Evolutionary conservation across 2,888 invertebrate species (phyloP).

Genomic region (Galeruca laticollis): DNA sequence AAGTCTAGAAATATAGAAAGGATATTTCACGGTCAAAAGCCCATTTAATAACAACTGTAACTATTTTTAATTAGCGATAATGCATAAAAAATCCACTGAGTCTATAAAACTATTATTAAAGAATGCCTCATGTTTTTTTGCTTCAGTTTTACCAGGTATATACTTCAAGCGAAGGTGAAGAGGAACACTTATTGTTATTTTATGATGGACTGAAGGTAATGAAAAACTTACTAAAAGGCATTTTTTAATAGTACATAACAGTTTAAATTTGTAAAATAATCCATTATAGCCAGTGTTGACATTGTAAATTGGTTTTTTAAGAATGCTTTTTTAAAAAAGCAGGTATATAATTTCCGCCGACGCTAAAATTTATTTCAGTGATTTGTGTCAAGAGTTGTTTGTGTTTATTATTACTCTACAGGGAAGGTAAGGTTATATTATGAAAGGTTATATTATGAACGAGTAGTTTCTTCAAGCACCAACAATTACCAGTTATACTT

Average conservation of each 20-base stretch:
- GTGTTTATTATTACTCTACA: not conserved
- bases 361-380: not conserved
- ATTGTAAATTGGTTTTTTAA: not conserved
- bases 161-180: not conserved
- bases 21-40: too few relatives aligned
- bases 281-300: not conserved
- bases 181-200: not conserved
- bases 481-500: not conserved
- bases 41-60: too few relatives aligned
- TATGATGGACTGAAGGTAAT: too few relatives aligned
- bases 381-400: constrained; percentile 4
- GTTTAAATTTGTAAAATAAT: not conserved
- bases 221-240: too few relatives aligned
- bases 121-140: too few relatives aligned
- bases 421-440: not conserved
- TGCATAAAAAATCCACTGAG: too few relatives aligned
- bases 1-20: too few relatives aligned
- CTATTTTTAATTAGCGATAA: too few relatives aligned
- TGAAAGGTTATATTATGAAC: not conserved
- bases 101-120: too few relatives aligned
- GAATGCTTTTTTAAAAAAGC: not conserved
- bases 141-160: too few relatives aligned
- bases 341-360: constrained; percentile 6
- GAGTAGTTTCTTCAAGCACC: not conserved
- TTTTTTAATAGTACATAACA: not conserved